Evolutionary conservation across 2,888 invertebrate genomes (phyloP).

Genomic region (Serrognathus titanus): DNA sequence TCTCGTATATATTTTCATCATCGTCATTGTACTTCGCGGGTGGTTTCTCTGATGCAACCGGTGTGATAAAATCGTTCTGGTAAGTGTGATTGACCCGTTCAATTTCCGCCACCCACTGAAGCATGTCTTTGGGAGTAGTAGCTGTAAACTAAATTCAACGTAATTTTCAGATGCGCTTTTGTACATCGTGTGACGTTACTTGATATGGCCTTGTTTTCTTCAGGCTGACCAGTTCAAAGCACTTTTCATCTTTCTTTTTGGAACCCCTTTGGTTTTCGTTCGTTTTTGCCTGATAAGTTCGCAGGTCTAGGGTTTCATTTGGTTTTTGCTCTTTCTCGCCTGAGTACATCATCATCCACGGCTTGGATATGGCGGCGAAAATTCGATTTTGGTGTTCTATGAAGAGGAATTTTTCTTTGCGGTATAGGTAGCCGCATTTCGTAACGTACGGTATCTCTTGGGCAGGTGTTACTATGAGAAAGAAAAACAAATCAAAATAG

Average conservation of each 20-base stretch:
- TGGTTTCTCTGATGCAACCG: background rate
- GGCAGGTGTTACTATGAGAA: conserved; percentile 4
- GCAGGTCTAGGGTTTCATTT: conserved; percentile 5
- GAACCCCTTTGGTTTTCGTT: background rate
- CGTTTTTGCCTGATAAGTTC: background rate
- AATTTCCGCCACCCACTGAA: conserved; percentile 13
- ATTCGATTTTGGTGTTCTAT: conserved; percentile 9
- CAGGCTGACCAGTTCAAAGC: conserved; percentile 5
- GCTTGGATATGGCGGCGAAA: conserved; percentile 5
- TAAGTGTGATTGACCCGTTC: background rate
- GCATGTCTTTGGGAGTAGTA: conserved; percentile 15
- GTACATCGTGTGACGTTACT: conserved; percentile 1
- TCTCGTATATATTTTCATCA: conserved; percentile 3
- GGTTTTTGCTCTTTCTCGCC: conserved; percentile 8
- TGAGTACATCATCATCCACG: conserved; percentile 12
- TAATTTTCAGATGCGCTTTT: background rate
- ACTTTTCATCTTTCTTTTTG: conserved; percentile 4
- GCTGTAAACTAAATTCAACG: conserved; percentile 11
- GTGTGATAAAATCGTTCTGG: conserved; percentile 1
- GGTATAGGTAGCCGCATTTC: conserved; percentile 11
- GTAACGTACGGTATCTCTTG: conserved; percentile 2
- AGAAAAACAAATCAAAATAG: background rate
- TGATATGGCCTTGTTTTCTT: conserved; percentile 6
- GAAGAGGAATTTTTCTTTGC: conserved; percentile 9
- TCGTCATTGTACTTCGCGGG: background rate